Conservation (phyloP, 2,797 vertebrate genomes). For the Adrianichthys oophorus region DNA sequence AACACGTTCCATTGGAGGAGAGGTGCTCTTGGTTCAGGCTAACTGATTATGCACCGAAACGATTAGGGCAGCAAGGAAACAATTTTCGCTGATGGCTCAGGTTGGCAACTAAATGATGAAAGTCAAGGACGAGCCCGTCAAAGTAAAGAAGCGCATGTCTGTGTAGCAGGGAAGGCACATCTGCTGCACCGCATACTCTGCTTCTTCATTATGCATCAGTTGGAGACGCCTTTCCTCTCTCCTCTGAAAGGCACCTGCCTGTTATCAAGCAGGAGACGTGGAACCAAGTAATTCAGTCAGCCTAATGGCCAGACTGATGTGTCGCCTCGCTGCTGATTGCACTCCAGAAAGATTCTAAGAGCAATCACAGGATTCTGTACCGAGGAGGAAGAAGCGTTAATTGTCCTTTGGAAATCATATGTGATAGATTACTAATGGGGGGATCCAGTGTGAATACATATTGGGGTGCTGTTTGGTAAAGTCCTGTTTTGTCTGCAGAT, state of each 20-base stretch:
- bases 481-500: not conserved
- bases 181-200: conserved; percentile 37
- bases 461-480: not conserved
- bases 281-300: conserved; percentile 30
- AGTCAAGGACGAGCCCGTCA: conserved; percentile 35
- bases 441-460: too few species aligned
- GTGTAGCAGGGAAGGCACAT: conserved; percentile 28
- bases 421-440: conserved; percentile 7
- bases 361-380: conserved; percentile 35
- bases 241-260: conserved; percentile 51
- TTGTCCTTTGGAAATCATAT: conserved; percentile 28
- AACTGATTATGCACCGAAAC: conserved; percentile 21
- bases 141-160: conserved; percentile 21
- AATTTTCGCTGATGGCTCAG: conserved; percentile 13
- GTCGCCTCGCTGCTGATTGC: conserved; percentile 45
- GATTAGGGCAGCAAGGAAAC: conserved; percentile 17
- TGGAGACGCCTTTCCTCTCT: conserved; percentile 27
- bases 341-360: conserved; percentile 39
- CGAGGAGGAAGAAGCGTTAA: conserved; percentile 15
- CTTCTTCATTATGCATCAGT: conserved; percentile 54
- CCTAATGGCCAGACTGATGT: conserved; percentile 53
- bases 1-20: conserved; percentile 24
- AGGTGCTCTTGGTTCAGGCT: not conserved
- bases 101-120: conserved; percentile 18
- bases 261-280: conserved; percentile 48